Evolutionary conservation across 2,888 invertebrate genomes (phyloP).

Genomic region (Strigamia crassipes): DNA sequence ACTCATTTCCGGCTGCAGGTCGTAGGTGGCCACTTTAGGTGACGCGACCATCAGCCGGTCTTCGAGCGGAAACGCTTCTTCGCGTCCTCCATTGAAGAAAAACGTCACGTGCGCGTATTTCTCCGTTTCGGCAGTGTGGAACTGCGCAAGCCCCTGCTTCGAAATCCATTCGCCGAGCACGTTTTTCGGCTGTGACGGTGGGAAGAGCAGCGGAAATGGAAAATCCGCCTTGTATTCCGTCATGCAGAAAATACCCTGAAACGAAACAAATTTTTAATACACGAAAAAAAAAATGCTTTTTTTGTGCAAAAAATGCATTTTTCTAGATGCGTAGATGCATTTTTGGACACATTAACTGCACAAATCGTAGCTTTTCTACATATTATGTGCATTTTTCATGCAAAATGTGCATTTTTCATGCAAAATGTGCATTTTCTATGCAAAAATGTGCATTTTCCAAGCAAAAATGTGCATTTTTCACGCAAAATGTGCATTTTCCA

Average conservation of each 20-base stretch:
- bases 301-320: no score
- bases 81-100: slow-evolving; percentile 62
- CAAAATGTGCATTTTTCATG: no score
- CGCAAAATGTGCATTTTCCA: no score
- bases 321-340: no score
- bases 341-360: no score
- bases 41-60: slow-evolving; percentile 60
- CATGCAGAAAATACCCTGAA: slow-evolving; percentile 53
- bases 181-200: slow-evolving; percentile 59
- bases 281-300: neutral
- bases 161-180: slow-evolving; percentile 61
- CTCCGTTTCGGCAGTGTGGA: slow-evolving; percentile 61
- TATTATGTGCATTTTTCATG: no score
- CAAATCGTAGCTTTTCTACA: no score
- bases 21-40: slow-evolving; percentile 61
- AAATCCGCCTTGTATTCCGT: slow-evolving; percentile 61
- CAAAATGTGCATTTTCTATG: no score
- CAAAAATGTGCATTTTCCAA: no score
- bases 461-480: no score
- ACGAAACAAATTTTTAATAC: neutral
- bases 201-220: slow-evolving; percentile 59
- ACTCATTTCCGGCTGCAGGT: slow-evolving; percentile 60
- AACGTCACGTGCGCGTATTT: slow-evolving; percentile 63
- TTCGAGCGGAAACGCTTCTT: slow-evolving; percentile 57
- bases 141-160: slow-evolving; percentile 57